phyloP scores from a whole-genome alignment of 1,140 invertebrate species.

The Eriocheir sinensis region DNA sequence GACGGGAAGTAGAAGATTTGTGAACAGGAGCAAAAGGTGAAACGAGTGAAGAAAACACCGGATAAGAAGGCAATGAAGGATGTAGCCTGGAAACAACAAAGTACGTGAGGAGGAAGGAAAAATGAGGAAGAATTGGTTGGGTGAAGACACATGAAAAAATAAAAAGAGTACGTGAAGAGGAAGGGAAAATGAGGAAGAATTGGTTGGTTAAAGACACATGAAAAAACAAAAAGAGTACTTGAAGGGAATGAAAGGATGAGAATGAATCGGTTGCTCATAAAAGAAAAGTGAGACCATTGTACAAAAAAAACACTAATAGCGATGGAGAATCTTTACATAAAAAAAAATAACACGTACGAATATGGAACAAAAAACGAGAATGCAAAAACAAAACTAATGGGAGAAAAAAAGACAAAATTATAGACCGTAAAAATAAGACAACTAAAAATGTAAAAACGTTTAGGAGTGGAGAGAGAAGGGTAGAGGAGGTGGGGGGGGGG shows the following conservation, averaged over 20 bases:
- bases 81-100: background rate
- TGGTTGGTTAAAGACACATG: background rate
- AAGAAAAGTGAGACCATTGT: too few relatives aligned
- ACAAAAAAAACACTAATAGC: background rate
- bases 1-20: background rate
- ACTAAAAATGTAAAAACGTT: background rate
- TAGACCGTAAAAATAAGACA: background rate
- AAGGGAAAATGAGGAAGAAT: background rate
- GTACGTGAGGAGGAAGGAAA: background rate
- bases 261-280: too few relatives aligned
- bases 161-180: background rate
- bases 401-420: conserved; percentile 27
- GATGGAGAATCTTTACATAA: too few relatives aligned
- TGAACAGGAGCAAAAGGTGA: background rate
- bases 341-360: too few relatives aligned
- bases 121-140: background rate
- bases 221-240: background rate
- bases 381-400: background rate
- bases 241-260: background rate
- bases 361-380: background rate
- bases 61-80: background rate
- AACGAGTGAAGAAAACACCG: too few relatives aligned
- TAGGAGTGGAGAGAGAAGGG: conserved; percentile 27
- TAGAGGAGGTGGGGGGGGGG: background rate
- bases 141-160: background rate